Evolutionary conservation across 1,140 invertebrate genomes (phyloP), one percentile per base, ranked within the genome.

Genomic region (Macrosteles quadrilineatus): DNA sequence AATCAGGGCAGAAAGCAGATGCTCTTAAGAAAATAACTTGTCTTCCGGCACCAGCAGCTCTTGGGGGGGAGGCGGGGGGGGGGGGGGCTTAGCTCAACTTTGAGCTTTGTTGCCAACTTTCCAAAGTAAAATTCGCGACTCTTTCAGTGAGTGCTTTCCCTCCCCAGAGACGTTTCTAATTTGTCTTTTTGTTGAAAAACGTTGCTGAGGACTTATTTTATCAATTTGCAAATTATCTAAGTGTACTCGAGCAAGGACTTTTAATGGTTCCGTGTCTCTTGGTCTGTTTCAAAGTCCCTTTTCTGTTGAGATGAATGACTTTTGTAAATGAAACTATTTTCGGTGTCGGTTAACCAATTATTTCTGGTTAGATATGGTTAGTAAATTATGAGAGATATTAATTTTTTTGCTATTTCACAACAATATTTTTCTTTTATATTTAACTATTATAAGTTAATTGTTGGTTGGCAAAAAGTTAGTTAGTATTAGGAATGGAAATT

Each of bases 111-210:
- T 25, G 55, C 12, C 9, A 59, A 59, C 55, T 59, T 59, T 30
- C 9, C 21, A 59, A 59, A 59, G 55, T 59, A 59, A 59, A 59
- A 59, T 30, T 59, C 55, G 55, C 55, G 55, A 59, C 55, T 59
- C 55, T 59, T 59, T 59, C 12, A 59, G 6, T 4, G 47, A 50
- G 47, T 50, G 47, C 55, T 59, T 59, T 59, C 27, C 4, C 55
- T 59, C 55, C 23, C 55, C 27, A 4, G 12, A 6, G 21, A 59
- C 55, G 27, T 29, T 59, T 23, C 55, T 59, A 59, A 59, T 59
- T 59, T 59, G 55, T 59, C 55, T 30, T 59, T 59, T 59, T 59
- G 55, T 59, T n/a, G 21, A 59, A 25, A 14, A 23, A 59, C 25
- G 55, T 59, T 59, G 12, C 55, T 23, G 25, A 30, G n/a, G 27